Base-by-base conservation (phyloP, 2,797 vertebrate genomes). In the Chelon labrosus region DNA sequence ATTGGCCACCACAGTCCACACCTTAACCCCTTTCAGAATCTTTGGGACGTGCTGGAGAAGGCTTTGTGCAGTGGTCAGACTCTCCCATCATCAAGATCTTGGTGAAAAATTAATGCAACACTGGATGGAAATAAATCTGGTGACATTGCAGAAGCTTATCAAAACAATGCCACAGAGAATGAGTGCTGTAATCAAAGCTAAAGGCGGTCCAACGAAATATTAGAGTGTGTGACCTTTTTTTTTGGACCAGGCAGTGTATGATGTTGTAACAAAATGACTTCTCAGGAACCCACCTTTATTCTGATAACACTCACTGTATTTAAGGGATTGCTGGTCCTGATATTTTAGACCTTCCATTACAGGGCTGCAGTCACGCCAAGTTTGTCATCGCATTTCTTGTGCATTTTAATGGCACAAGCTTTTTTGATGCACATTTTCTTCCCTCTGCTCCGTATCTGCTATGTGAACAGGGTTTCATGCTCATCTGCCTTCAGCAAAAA, bases 401-500 rank as follows among this genome's bases (percentile, higher is more conserved):
- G 31, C 10, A 61, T 19, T 49, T 46, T 49, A 39, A 51, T 44
- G 22, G 44, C 35, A 35, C 37, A 51, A 41, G 9, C 50, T 42
- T 31, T 59, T 27, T 35, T 27, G 35, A 59, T 49, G 17, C 61
- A 5, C 22, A 12, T 10, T 58, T 42, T 72, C 19, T 25, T 49
- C 17, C 60, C 17, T 19, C 14, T 42, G 16, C 25, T 41, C 27
- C 35, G 3, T n/a, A 27, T 13, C 6, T 17, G 17, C 58, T 20
- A 51, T 51, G 41, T 38, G 4, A 66, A 63, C 53, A 69, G 35
- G 22, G 63, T 44, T 57, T 10, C 11, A 52, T 22, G 5, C 6
- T 49, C 17, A 41, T 52, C 59, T 54, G 41, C 44, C 71, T 60
- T 22, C 16, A 59, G 38, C 5, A 44, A 20, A 53, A 53, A 42